Evolutionary conservation across 2,888 invertebrate species (phyloP), one percentile per base, ranked within the genome.

Genomic region (Atrina japonica): DNA sequence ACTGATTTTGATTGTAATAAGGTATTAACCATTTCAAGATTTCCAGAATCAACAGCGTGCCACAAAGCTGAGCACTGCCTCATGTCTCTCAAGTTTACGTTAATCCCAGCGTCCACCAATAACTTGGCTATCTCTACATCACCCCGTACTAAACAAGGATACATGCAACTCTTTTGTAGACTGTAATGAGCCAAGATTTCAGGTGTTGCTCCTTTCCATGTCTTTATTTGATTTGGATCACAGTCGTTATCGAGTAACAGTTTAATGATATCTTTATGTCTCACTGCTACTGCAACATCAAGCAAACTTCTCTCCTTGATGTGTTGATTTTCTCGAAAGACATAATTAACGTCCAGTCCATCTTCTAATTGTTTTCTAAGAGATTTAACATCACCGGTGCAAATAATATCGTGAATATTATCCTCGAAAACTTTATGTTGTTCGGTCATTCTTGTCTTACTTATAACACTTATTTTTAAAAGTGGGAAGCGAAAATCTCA

Each of bases 31-130:
- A 61, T 49, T 61, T 61, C 49, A 21, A 21, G 29, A 21, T 49
- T 61, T 61, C 61, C 61, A 1, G 61, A 61, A 45, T 61, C 61
- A 30, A 30, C 61, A 9, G 61, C 61, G 21, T 61, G 61, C 61
- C 61, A 61, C 18, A 61, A 27, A 21, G 49, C 27, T 7, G 61
- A 61, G 29, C 61, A 61, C 21, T 61, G 61, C 0, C 61, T 18
- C 9, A 43, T 49, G 49, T 61, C 61, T 49, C 30, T n/a, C 16
- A 61, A 6, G 21, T 61, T 61, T n/a, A 61, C 61, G 29, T 61
- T 47, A 49, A 61, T 49, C 0, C 61, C 61, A 23, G 43, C 61
- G n/a, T 49, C 27, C 23, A 61, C 50, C 18, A 61, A 47, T 14
- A 49, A 21, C 5, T 18, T 49, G n/a, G 61, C 43, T 21, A 61